A percentile compares a stretch with the other conserved stretches of the same genome.
phyloP scores from a whole-genome alignment of 2,797 vertebrate species.

The Sebastes matsubarae region DNA sequence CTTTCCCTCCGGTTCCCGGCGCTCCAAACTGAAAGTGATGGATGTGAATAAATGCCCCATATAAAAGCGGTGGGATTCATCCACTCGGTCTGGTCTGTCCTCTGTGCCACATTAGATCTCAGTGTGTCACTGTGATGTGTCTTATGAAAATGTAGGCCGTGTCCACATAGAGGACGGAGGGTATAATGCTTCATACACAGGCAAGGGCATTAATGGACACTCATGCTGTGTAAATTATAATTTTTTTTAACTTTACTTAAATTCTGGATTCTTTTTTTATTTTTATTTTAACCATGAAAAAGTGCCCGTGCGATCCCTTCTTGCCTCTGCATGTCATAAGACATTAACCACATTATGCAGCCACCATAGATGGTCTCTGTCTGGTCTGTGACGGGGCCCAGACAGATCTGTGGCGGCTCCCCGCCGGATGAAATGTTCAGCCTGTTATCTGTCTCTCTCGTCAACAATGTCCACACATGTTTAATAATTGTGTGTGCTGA shows the following conservation, averaged over 20 bases:
- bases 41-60: constrained; percentile 65
- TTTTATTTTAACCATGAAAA: not conserved
- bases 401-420: not conserved
- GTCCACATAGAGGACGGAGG: constrained; percentile 37
- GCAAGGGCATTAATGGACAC: constrained; percentile 7
- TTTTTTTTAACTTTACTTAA: not conserved
- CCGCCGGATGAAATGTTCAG: not conserved
- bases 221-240: not conserved
- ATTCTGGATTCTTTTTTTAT: not conserved
- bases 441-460: not conserved
- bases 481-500: not conserved
- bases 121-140: constrained; percentile 47
- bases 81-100: constrained; percentile 29
- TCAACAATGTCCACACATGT: not conserved
- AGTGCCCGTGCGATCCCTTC: not conserved
- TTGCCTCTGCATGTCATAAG: not conserved
- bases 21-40: constrained; percentile 60
- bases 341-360: not conserved
- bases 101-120: constrained; percentile 55
- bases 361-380: not conserved
- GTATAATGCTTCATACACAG: constrained; percentile 15
- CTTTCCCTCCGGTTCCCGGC: constrained; percentile 1
- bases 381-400: not conserved
- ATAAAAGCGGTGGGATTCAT: constrained; percentile 54
- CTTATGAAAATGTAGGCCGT: constrained; percentile 56